Percentiles rank a stretch among this genome's conserved stretches.
Evolutionary conservation across 2,113 vertebrate genomes (phyloP).

Genomic region (Mirounga angustirostris): DNA sequence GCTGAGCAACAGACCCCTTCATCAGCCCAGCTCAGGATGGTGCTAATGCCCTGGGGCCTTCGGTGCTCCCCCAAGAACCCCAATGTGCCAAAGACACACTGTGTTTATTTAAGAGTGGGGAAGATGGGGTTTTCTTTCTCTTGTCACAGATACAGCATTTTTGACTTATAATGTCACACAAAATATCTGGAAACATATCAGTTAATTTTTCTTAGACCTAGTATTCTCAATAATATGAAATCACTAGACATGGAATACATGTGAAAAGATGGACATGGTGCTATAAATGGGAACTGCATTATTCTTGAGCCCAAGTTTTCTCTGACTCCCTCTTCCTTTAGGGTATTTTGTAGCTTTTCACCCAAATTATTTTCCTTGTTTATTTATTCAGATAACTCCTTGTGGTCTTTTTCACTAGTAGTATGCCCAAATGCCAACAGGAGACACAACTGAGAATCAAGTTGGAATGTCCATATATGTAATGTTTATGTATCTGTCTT

Average conservation of each 20-base stretch:
- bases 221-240: not conserved
- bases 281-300: not conserved
- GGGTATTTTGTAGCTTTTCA: not conserved
- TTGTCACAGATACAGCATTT: not conserved
- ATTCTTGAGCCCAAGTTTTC: not conserved
- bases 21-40: not conserved
- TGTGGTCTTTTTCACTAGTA: not conserved
- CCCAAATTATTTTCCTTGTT: not conserved
- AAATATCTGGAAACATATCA: not conserved
- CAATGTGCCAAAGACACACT: not conserved
- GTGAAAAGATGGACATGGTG: not conserved
- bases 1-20: not conserved
- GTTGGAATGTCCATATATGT: not conserved
- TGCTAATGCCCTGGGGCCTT: rapidly evolving
- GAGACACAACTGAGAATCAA: not conserved
- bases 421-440: not conserved
- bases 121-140: not conserved
- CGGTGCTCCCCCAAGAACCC: rapidly evolving
- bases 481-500: not conserved
- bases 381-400: not conserved
- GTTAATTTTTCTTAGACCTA: not conserved
- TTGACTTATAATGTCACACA: not conserved
- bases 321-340: not conserved
- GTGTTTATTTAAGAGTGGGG: not conserved
- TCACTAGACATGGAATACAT: not conserved